Evolutionary conservation across 2,113 vertebrate species (phyloP), one percentile per base, ranked within the genome.

Genomic region (Anser brachyrhynchus): DNA sequence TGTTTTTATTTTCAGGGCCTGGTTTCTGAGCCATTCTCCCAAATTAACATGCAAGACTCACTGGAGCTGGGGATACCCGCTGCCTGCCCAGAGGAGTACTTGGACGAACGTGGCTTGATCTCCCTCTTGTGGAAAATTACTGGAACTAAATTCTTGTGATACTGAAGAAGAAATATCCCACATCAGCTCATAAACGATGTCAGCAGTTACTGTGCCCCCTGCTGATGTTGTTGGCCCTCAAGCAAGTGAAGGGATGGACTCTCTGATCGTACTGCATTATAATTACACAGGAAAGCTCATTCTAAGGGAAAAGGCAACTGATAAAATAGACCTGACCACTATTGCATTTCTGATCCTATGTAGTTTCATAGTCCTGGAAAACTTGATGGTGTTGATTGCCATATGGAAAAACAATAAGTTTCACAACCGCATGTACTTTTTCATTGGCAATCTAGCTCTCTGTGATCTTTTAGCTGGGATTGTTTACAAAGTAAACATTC

Each of bases 371-470:
- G 98, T 99, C 61, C 85, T 99, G 96, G 99, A 99, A 98, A 99
- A 99, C 96, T 89, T 99, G 86, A 98, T 99, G 85, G 99, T 99
- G 23, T 96, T 99, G 92, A 97, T 99, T 37, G 99, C 98, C 89
- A 99, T 99, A 96, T 99, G 99, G 99, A 99, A 98, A 93, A 99
- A 99, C 96, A 98, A 99, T 84, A 98, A 97, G 84, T 99, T 99
- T 93, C 99, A 99, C 97, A 99, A 99, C 79, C 99, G 99, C 89
- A 99, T 99, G 99, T 99, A 99, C 97, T 99, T 99, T 90, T 99
- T 99, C 97, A 99, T 99, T 31, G 99, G 98, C 76, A 99, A 99
- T 97, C 97, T 99, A 96, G 99, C 99, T 11, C 98, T 99, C 86
- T 99, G 99, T 65, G 99, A 99, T 97, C 95, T 99, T 94, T 97